phyloP scores from a whole-genome alignment of 2,888 invertebrate species.

The Phortica magna region DNA sequence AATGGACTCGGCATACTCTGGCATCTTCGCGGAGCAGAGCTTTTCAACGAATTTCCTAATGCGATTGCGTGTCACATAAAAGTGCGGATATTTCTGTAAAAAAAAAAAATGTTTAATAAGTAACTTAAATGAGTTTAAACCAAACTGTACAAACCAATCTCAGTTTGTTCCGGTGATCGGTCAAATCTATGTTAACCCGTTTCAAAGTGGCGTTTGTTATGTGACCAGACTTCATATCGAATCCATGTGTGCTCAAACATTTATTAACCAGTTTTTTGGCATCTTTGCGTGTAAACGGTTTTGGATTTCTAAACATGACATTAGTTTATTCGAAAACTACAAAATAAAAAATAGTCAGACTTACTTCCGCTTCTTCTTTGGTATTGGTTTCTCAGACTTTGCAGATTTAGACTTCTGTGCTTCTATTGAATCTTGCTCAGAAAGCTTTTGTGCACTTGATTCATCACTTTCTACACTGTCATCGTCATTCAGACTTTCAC shows the following conservation, averaged over 20 bases:
- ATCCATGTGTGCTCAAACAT: conserved; percentile 56
- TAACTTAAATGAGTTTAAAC: not conserved
- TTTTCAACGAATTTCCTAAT: conserved; percentile 72
- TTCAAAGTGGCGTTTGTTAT: conserved; percentile 56
- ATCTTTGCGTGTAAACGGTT: conserved; percentile 59
- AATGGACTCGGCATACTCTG: conserved; percentile 57
- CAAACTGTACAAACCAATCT: conserved; percentile 56
- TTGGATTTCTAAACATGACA: conserved; percentile 37
- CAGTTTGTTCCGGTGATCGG: conserved; percentile 58
- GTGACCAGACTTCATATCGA: conserved; percentile 54
- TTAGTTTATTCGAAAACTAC: not conserved
- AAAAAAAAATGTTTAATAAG: not conserved
- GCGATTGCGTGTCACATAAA: conserved; percentile 70
- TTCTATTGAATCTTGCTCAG: conserved; percentile 30
- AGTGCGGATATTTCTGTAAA: conserved; percentile 64
- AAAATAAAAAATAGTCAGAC: conserved; percentile 16
- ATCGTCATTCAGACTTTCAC: conserved; percentile 65
- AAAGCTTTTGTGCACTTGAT: conserved; percentile 21
- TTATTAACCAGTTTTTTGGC: conserved; percentile 57
- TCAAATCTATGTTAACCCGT: conserved; percentile 52
- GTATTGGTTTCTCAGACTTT: conserved; percentile 13
- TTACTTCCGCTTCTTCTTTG: conserved; percentile 49
- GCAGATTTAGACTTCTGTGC: not conserved
- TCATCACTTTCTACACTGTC: conserved; percentile 33
- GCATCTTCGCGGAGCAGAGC: conserved; percentile 64